These are phyloP conservation scores for Pachliopta kotzebuea DNA, from an alignment of 2,888 invertebrate species.

Conservation along the genomic window DNA sequence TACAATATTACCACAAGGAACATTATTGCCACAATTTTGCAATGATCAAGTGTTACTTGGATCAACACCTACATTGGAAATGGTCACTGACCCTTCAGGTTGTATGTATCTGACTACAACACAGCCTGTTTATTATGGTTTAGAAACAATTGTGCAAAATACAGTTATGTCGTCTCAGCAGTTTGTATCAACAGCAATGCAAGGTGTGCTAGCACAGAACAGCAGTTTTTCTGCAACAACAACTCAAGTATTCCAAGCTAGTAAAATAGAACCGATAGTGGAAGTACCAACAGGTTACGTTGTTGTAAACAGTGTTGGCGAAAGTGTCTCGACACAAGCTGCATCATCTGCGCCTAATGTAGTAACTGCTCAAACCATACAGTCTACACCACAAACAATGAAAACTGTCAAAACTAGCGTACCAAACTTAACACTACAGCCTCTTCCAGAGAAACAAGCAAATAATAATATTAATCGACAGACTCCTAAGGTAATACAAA, in stretches of 20 bases:
- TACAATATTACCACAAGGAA: slow-evolving; percentile 82
- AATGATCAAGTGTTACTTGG: slow-evolving; percentile 83
- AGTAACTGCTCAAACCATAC: slow-evolving; percentile 65
- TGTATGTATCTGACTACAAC: slow-evolving; percentile 82
- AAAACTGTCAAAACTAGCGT: slow-evolving; percentile 66
- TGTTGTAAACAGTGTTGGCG: slow-evolving; percentile 83
- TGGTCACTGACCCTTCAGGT: slow-evolving; percentile 81
- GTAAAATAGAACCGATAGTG: slow-evolving; percentile 90
- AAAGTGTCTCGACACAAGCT: slow-evolving; percentile 63
- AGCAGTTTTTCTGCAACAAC: slow-evolving; percentile 92
- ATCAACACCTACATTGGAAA: slow-evolving; percentile 82
- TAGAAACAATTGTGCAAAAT: slow-evolving; percentile 93
- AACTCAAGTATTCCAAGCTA: slow-evolving; percentile 91
- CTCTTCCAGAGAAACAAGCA: slow-evolving; percentile 65
- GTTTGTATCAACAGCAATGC: slow-evolving; percentile 90
- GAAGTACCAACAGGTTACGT: slow-evolving; percentile 88
- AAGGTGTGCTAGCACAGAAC: slow-evolving; percentile 88
- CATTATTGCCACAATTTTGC: slow-evolving; percentile 75
- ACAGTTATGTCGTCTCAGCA: slow-evolving; percentile 95
- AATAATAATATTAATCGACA: slow-evolving; percentile 57
- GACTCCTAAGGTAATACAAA: slow-evolving; percentile 71
- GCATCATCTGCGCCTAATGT: slow-evolving; percentile 67
- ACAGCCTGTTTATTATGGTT: slow-evolving; percentile 90
- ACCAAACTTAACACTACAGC: slow-evolving; percentile 73
- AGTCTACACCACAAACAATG: slow-evolving; percentile 62